phyloP scores from a whole-genome alignment of 37 sponge, comb jelly and placozoan genomes.

The Dysidea cf. avara region DNA sequence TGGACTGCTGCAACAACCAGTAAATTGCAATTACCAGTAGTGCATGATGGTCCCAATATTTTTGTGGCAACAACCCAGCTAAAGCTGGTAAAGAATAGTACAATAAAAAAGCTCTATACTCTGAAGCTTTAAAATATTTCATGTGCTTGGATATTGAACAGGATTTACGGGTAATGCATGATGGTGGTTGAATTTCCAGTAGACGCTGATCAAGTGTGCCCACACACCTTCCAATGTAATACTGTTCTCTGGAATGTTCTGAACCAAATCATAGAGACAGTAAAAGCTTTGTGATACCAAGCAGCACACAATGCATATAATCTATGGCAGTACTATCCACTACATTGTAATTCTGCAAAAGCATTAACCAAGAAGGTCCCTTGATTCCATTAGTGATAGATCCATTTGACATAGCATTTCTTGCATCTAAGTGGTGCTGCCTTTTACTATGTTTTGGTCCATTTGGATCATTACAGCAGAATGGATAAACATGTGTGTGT shows the following conservation, averaged over 20 bases:
- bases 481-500: conserved; percentile 28
- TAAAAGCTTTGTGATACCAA: conserved; percentile 27
- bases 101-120: too few relatives aligned
- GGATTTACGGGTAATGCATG: too few relatives aligned
- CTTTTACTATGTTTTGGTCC: conserved; percentile 16
- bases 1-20: too few relatives aligned
- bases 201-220: not conserved
- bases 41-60: too few relatives aligned
- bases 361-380: conserved; percentile 22
- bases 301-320: conserved; percentile 41
- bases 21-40: too few relatives aligned
- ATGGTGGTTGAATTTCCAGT: conserved; percentile 25
- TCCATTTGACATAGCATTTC: not conserved
- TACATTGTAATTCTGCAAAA: conserved; percentile 23
- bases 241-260: conserved; percentile 5
- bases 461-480: conserved; percentile 4
- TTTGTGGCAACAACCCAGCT: too few relatives aligned
- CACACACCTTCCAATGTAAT: conserved; percentile 23
- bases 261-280: conserved; percentile 37
- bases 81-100: too few relatives aligned
- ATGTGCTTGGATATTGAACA: too few relatives aligned
- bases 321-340: conserved; percentile 19
- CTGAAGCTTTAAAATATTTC: too few relatives aligned
- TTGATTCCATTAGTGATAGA: conserved; percentile 44
- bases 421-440: conserved; percentile 13